A percentile compares a stretch with the other conserved stretches of the same genome.
Evolutionary conservation across 2,888 invertebrate genomes (phyloP).

Genomic region (Diarsia dahlii): DNA sequence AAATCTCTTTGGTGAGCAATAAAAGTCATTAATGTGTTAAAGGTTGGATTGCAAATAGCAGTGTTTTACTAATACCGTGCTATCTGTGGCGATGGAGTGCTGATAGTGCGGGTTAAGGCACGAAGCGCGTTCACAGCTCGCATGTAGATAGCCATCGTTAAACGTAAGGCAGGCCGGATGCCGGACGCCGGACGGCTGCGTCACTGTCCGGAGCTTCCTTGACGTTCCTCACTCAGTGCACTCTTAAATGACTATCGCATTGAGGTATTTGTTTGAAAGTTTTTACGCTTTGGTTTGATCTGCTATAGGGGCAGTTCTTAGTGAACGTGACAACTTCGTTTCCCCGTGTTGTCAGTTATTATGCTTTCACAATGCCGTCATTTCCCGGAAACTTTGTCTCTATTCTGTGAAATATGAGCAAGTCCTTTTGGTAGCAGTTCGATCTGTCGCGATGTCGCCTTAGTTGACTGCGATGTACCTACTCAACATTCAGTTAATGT

Average conservation of each 20-base stretch:
- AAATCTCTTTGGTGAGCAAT: background rate
- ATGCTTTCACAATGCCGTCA: too few species aligned
- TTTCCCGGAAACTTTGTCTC: too few species aligned
- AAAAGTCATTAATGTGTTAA: background rate
- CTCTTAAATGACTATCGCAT: background rate
- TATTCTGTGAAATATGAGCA: too few species aligned
- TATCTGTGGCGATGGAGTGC: conserved; percentile 33
- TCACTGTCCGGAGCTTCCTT: conserved; percentile 14
- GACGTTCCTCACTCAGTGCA: background rate
- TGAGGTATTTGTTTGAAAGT: background rate
- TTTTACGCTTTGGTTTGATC: background rate
- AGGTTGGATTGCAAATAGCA: conserved; percentile 13
- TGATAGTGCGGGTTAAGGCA: conserved; percentile 8
- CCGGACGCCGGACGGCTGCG: background rate
- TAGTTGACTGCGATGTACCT: background rate
- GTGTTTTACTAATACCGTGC: conserved; percentile 13
- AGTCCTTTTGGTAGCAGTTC: background rate
- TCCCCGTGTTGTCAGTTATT: background rate
- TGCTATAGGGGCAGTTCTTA: background rate
- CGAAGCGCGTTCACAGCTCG: conserved; percentile 13
- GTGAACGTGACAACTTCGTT: too few species aligned
- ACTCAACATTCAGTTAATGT: background rate
- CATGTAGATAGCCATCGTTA: conserved; percentile 28
- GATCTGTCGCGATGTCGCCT: too few species aligned
- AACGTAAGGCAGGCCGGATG: conserved; percentile 13